Base-by-base conservation (phyloP, 2,797 vertebrate genomes). In the Sebastes kiyomatsui region DNA sequence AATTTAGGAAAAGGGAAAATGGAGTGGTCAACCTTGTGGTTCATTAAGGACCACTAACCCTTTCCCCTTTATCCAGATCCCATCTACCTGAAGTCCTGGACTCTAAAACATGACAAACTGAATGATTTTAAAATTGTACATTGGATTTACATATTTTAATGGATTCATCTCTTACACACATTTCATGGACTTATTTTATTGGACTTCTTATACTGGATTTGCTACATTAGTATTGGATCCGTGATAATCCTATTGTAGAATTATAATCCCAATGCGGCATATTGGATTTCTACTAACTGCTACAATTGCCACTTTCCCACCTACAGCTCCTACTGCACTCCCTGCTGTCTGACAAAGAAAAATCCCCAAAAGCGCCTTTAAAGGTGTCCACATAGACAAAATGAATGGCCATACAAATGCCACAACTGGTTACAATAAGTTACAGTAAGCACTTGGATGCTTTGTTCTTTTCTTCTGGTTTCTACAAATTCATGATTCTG, bases 251-350 rank as follows among this genome's bases (percentile, higher is more conserved):
- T 42, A 33, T 72, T 87, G 54, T 69, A 77, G 12, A 81, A 69
- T 75, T 82, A 55, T 75, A 85, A 88, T 87, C 77, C 81, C 27
- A 77, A 77, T 80, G 49, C 68, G 32, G 55, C 46, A 79, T 56
- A 79, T 67, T 73, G 30, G 62, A 77, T 82, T 85, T 82, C 60
- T 66, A 54, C 23, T 2, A 61, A 67, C 30, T 80, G 68, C 58
- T 72, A 65, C 68, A 62, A 46, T 56, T 75, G n/a, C 27, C 20
- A 27, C 30, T 60, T 80, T 73, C 35, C 55, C 61, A 85, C 66
- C 22, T 56, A 33, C 8, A 77, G 74, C 72, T 80, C 27, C 23
- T 20, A 35, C 22, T 71, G 20, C 68, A 75, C 60, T 72, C 5
- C 38, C 52, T 58, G 20, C 11, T 4, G 28, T 67, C 67, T 71